Evolutionary conservation across 2,113 vertebrate species (phyloP).

Genomic region (Rhombomys opimus): DNA sequence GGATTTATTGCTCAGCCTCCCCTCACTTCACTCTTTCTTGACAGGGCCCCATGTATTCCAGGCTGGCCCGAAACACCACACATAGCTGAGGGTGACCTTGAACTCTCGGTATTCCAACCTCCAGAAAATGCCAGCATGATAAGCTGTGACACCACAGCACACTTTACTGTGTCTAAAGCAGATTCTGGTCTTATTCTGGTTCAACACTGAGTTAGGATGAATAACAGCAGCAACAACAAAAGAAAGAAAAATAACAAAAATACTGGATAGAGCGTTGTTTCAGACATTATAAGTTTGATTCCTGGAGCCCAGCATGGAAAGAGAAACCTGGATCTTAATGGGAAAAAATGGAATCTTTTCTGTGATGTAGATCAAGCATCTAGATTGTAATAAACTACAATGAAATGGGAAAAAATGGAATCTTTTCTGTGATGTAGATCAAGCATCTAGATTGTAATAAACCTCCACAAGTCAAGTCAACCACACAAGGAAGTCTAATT

Average conservation of each 20-base stretch:
- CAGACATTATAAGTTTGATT: no score
- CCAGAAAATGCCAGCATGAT: no score
- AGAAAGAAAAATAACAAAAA: background rate
- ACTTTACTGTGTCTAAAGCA: background rate
- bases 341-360: background rate
- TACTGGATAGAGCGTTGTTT: rapidly evolving
- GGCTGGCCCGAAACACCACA: background rate
- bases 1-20: background rate
- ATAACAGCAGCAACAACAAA: no score
- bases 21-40: background rate
- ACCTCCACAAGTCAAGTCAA: background rate
- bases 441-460: background rate
- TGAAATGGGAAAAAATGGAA: no score
- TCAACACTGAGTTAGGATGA: background rate
- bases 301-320: no score
- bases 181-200: background rate
- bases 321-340: background rate
- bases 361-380: background rate
- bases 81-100: background rate
- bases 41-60: background rate
- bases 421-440: background rate
- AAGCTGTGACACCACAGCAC: background rate
- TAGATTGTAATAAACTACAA: background rate
- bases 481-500: background rate
- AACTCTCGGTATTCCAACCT: background rate